Conservation (phyloP, 2,113 vertebrate genomes). For the Speoplatyrhinus poulsoni region DNA sequence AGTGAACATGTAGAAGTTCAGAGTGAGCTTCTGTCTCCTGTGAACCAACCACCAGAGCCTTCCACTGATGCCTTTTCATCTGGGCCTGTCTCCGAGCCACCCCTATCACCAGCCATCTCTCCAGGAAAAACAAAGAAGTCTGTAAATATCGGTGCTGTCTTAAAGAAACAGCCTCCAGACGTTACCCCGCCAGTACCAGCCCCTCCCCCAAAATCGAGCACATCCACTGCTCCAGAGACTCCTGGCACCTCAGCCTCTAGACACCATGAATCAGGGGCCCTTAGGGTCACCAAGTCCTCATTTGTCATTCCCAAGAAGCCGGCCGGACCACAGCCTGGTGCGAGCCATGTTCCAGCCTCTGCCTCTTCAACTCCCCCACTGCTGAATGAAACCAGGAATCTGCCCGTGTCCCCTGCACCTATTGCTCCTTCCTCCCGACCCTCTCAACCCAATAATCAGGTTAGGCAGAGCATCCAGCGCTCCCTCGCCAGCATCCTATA, state of each 20-base stretch:
- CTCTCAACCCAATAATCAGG: conserved; percentile 86
- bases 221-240: conserved; percentile 11
- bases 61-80: conserved; percentile 12
- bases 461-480: conserved; percentile 92
- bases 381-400: conserved; percentile 52
- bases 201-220: conserved; percentile 65
- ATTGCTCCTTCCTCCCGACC: conserved; percentile 65
- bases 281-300: conserved; percentile 54
- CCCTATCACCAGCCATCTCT: conserved; percentile 14
- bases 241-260: conserved; percentile 63
- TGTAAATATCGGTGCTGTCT: conserved; percentile 24
- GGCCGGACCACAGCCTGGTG: conserved; percentile 41
- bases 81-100: conserved; percentile 13
- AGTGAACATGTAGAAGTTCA: conserved; percentile 32
- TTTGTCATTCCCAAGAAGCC: conserved; percentile 68
- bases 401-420: conserved; percentile 65
- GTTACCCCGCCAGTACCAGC: conserved; percentile 40
- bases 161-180: conserved; percentile 28
- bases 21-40: conserved; percentile 24
- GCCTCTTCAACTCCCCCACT: conserved; percentile 50
- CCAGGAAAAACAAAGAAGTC: conserved; percentile 50
- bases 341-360: conserved; percentile 18
- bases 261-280: conserved; percentile 60
- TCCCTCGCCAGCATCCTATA: conserved; percentile 87
- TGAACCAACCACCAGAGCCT: conserved; percentile 25